Conservation (phyloP, 53 echinoderm and acorn worm species). For the Echinometra lucunter region DNA sequence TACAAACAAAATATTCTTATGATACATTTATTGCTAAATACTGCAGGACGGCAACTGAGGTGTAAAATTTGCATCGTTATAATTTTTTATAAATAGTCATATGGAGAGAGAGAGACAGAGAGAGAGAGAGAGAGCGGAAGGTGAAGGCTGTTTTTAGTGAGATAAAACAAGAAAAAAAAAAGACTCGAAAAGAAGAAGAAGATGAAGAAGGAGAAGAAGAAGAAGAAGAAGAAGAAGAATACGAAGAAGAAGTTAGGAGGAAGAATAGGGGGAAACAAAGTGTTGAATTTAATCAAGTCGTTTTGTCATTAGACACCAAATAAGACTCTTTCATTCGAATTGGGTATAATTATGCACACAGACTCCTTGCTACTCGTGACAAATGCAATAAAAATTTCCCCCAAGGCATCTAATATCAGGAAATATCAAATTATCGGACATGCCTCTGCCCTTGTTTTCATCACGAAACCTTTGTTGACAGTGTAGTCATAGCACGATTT, state of each 20-base stretch:
- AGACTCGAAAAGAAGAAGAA: not conserved
- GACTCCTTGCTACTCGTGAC: not conserved
- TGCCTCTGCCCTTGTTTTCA: not conserved
- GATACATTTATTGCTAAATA: too few species aligned
- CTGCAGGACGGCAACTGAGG: too few species aligned
- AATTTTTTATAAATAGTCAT: not conserved
- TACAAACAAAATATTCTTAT: too few species aligned
- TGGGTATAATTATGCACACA: not conserved
- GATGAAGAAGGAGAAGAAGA: not conserved
- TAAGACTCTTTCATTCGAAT: not conserved
- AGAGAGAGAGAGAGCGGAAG: not conserved
- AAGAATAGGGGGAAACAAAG: too few species aligned
- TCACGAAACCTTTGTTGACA: slow-evolving; percentile 15
- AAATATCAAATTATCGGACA: slow-evolving; percentile 23
- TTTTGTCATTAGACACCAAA: not conserved
- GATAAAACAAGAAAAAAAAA: too few species aligned
- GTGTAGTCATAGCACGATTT: slow-evolving; percentile 8
- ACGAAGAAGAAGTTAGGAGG: too few species aligned
- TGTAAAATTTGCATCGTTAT: too few species aligned
- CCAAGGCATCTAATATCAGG: slow-evolving; percentile 24
- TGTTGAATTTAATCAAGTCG: not conserved
- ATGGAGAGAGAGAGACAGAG: not conserved
- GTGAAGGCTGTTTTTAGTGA: not conserved
- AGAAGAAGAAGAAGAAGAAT: not conserved
- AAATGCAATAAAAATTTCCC: not conserved